Evolutionary conservation across 2,888 invertebrate genomes (phyloP).

Genomic region (Hirtodrosophila alboralis): DNA sequence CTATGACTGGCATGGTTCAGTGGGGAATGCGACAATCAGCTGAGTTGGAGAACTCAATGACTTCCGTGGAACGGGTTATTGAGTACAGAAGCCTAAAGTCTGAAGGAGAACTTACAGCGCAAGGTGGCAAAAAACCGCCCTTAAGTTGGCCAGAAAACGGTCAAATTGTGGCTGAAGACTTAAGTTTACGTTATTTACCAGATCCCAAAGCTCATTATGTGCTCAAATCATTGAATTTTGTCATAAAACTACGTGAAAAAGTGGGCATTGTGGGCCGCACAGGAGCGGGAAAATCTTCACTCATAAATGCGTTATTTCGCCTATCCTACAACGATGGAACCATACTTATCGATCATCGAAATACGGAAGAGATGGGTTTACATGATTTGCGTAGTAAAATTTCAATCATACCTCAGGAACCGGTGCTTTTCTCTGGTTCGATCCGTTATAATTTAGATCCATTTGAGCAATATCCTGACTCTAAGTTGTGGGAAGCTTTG

Average conservation of each 20-base stretch:
- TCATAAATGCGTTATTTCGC: constrained; percentile 91
- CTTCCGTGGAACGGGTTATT: constrained; percentile 92
- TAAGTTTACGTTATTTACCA: constrained; percentile 89
- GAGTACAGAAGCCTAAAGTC: constrained; percentile 86
- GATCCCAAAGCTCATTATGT: constrained; percentile 87
- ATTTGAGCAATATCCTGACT: constrained; percentile 91
- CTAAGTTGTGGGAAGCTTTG: constrained; percentile 92
- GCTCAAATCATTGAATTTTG: constrained; percentile 88
- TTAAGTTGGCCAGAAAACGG: constrained; percentile 90
- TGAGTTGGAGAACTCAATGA: constrained; percentile 94
- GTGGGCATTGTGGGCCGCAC: constrained; percentile 89
- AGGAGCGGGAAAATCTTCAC: constrained; percentile 89
- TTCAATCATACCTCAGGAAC: constrained; percentile 94
- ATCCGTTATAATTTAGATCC: constrained; percentile 95
- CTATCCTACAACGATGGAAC: constrained; percentile 91
- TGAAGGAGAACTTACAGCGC: constrained; percentile 87
- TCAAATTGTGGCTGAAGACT: constrained; percentile 87
- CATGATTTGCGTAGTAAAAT: constrained; percentile 90
- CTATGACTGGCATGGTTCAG: constrained; percentile 87
- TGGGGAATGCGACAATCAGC: constrained; percentile 98
- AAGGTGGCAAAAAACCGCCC: constrained; percentile 87
- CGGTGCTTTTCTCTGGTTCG: constrained; percentile 93
- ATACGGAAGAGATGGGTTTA: constrained; percentile 89
- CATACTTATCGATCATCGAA: constrained; percentile 91
- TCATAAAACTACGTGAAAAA: constrained; percentile 87